These are phyloP conservation scores for Chaetura pelagica DNA, from an alignment of 2,113 vertebrate genomes.

Conservation along the genomic window DNA sequence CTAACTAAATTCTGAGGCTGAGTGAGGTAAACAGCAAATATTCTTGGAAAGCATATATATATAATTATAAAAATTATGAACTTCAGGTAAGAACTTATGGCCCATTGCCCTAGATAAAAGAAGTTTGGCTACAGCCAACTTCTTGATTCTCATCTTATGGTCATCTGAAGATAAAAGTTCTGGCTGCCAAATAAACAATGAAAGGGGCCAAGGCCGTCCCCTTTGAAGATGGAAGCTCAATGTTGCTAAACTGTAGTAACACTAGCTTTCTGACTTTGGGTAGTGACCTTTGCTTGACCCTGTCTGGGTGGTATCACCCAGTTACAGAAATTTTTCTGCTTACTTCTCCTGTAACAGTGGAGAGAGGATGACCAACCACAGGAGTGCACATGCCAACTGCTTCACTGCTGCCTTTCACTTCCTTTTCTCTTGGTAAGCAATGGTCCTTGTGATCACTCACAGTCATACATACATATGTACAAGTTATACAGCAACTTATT, in stretches of 20 bases:
- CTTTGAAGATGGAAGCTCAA: background rate
- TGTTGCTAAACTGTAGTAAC: background rate
- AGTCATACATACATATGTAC: background rate
- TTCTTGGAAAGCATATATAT: background rate
- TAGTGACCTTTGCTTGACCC: background rate
- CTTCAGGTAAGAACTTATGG: background rate
- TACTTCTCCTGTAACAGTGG: background rate
- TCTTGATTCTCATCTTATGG: background rate
- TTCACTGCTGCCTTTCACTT: background rate
- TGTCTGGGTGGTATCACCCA: background rate
- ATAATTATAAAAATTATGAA: background rate
- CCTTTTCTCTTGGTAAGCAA: background rate
- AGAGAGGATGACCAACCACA: background rate
- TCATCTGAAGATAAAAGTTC: background rate
- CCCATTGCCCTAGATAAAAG: background rate
- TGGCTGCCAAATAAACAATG: background rate
- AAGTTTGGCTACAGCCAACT: background rate
- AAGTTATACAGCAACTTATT: background rate
- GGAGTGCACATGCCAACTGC: background rate
- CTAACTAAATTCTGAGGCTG: background rate
- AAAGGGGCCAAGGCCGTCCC: background rate
- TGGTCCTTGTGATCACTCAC: background rate
- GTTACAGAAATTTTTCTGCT: background rate
- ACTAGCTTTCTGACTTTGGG: background rate
- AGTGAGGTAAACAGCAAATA: background rate